phyloP scores from a whole-genome alignment of 2,797 vertebrate species.

The Oophaga sylvatica region DNA sequence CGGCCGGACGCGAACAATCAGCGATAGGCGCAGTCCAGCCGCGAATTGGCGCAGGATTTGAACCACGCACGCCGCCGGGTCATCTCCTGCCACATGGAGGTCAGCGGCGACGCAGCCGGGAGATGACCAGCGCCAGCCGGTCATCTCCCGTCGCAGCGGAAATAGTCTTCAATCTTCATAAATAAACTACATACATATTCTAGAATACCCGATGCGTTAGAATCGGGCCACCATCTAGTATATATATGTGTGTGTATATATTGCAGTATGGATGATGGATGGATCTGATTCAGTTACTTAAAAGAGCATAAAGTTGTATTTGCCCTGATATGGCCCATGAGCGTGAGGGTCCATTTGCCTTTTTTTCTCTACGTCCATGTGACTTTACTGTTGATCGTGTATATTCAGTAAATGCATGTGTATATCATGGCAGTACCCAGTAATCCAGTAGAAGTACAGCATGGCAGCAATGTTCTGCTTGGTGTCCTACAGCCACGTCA shows the following conservation, averaged over 20 bases:
- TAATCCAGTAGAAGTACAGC: neutral
- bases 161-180: too few species aligned
- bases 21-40: too few species aligned
- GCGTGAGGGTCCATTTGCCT: neutral
- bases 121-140: too few species aligned
- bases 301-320: neutral
- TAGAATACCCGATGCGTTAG: too few species aligned
- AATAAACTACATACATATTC: too few species aligned
- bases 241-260: neutral
- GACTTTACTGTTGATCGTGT: neutral
- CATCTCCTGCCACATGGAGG: too few species aligned
- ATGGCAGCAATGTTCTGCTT: neutral
- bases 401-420: neutral
- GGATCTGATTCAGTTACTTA: neutral
- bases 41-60: too few species aligned
- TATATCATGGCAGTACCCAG: neutral
- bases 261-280: neutral
- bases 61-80: too few species aligned
- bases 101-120: too few species aligned
- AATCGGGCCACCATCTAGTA: too few species aligned
- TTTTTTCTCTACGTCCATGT: neutral
- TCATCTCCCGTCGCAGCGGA: too few species aligned
- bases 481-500: neutral
- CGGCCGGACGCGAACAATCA: too few species aligned
- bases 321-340: neutral